Base-by-base conservation (phyloP, 2,113 vertebrate species). In the Cyanoramphus novaezelandiae region DNA sequence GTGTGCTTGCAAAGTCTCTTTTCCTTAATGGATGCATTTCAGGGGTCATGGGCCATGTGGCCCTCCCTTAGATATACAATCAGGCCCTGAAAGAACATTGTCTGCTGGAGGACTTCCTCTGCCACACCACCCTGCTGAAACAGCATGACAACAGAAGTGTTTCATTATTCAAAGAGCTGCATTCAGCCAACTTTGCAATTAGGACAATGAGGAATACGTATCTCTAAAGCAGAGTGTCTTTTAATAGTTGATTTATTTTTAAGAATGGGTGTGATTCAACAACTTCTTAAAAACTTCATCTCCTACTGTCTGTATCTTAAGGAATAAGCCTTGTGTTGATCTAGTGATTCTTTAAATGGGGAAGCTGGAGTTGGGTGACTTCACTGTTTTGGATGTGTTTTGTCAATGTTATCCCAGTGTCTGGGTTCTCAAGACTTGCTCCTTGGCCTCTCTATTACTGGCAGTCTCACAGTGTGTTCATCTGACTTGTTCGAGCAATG, bases 91-190 rank as follows among this genome's bases (percentile, higher is more conserved):
- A 82, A 94, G 93, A 91, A 82, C 88, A 87, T 87, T 96, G 93
- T 87, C 93, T 95, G 92, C 95, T 90, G 81, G 86, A 87, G 88
- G 57, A 91, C 88, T 93, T 96, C 96, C 95, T 91, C 74, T 86
- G 93, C 84, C 96, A 88, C 92, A 13, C 93, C 95, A 94, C 78
- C 90, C 96, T 88, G 87, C 85, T 95, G 91, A 65, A 93, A 35
- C 92, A 94, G 96, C 96, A 82, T 9, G 41, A 49, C 89, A 86
- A 91, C 85, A 92, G 79, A 68, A 41, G 6, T 47, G 39, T 15
- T 13, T 63, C 70, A 17, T 86, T 44, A 85, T 84, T 93, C 90
- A 71, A 57, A 91, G 77, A 16, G 93, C 86, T 75, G 68, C 77
- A 1, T 68, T 64, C 55, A 52, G 96, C 88, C 95, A 92, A 9